Evolutionary conservation across 1,140 invertebrate species (phyloP).

Genomic region (Drusus annulatus): DNA sequence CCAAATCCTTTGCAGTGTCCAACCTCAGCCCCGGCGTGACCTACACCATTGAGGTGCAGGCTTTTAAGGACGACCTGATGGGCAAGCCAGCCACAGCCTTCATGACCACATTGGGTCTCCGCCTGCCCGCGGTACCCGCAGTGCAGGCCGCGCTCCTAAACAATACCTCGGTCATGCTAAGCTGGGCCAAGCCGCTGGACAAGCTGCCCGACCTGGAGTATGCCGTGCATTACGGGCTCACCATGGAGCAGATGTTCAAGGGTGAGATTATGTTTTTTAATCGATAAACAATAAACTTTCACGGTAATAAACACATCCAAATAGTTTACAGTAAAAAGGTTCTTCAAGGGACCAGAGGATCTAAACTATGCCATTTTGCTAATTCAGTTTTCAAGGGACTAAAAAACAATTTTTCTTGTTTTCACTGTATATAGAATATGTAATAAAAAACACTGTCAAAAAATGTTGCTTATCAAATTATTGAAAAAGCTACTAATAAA

Average conservation of each 20-base stretch:
- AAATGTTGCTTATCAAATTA: no score
- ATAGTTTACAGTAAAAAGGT: no score
- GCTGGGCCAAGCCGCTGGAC: constrained; percentile 76
- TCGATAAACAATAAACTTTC: no score
- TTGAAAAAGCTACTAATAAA: no score
- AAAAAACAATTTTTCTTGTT: no score
- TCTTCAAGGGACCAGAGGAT: no score
- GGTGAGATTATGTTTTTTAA: constrained; percentile 60
- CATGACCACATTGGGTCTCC: constrained; percentile 72
- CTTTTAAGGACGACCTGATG: constrained; percentile 74
- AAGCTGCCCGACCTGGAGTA: constrained; percentile 73
- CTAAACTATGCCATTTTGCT: no score
- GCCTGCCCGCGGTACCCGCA: constrained; percentile 70
- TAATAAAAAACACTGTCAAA: no score
- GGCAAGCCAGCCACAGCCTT: constrained; percentile 72
- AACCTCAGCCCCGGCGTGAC: constrained; percentile 71
- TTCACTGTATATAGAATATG: no score
- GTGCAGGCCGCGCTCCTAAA: constrained; percentile 72
- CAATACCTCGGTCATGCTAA: constrained; percentile 76
- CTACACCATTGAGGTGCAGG: constrained; percentile 76
- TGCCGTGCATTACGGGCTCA: constrained; percentile 76
- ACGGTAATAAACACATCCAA: no score
- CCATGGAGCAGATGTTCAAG: constrained; percentile 68
- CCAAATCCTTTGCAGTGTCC: constrained; percentile 61
- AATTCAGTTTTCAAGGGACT: no score